Base-by-base conservation (phyloP, 1,140 invertebrate species). In the Drosophila bocqueti region DNA sequence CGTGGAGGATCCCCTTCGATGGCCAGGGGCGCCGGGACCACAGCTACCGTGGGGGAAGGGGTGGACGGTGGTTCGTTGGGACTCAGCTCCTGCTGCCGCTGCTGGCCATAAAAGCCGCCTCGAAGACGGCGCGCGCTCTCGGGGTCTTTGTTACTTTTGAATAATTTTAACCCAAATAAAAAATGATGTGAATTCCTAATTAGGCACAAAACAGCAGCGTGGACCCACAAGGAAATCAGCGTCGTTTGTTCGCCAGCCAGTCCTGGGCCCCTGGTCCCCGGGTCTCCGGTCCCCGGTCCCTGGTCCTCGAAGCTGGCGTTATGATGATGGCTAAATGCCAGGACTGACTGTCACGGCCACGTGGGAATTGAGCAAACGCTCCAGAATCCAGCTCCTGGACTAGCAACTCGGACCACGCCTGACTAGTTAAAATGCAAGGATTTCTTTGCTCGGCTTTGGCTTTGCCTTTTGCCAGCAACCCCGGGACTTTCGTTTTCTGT, bases 121-220 rank as follows among this genome's bases (percentile, higher is more conserved):
- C 68, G 64, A 83, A 76, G 79, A 82, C 29, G 36, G 54, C 57
- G 8, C n/a, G 36, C 45, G 59, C 66, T 65, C 63, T 65, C 71
- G 66, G 75, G 76, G 80, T 83, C 75, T 74, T 74, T 77, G 79
- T 64, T 79, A 91, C 79, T 77, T 92, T 91, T 91, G 90, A 91
- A 91, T 91, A 91, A 91, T 91, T 91, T 91, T 85, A 92, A 86
- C 81, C 91, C 79, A 85, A 92, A 92, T 92, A 92, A 92, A 91
- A 92, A 92, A 89, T 86, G 86, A 92, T 92, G 91, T 92, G 91
- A 92, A 92, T 92, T 92, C 75, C 78, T 92, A 92, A 92, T 92
- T 92, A 92, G 86, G 78, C 83, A 67, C 68, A 82, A 76, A 65
- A 40, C 55, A 76, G 57, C 46, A 59, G 49, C 40, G 63, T 45